Conservation (phyloP, 1,140 invertebrate species). For the Lineus longissimus region DNA sequence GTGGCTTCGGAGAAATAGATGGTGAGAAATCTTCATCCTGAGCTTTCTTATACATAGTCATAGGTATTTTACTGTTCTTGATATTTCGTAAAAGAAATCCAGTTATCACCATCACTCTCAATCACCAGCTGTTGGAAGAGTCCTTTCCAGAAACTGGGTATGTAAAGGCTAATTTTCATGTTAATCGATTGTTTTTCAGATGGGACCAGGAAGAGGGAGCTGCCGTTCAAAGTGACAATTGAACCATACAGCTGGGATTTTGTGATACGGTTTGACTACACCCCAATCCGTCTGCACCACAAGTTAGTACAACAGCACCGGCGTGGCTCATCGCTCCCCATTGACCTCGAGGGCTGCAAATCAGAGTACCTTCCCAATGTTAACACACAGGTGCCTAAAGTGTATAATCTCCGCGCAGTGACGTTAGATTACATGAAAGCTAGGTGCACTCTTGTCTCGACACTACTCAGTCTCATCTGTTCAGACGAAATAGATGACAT, state of each 20-base stretch:
- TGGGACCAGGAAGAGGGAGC: constrained; percentile 26
- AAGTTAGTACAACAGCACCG: too few species aligned
- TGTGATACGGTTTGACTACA: too few species aligned
- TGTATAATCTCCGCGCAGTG: constrained; percentile 14
- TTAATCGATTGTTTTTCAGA: constrained; percentile 25
- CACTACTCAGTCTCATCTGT: constrained; percentile 44
- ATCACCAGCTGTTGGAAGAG: too few species aligned
- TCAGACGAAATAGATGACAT: constrained; percentile 43
- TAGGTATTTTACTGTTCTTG: too few species aligned
- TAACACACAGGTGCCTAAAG: neutral
- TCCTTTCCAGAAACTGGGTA: too few species aligned
- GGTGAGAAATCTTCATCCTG: constrained; percentile 15
- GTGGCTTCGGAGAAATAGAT: constrained; percentile 30
- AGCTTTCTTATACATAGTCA: neutral
- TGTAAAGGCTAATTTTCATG: neutral
- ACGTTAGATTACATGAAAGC: constrained; percentile 46
- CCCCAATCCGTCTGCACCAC: too few species aligned
- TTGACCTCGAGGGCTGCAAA: too few species aligned
- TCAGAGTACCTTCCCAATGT: too few species aligned
- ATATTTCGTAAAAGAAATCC: neutral
- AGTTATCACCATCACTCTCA: neutral
- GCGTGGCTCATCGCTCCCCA: too few species aligned
- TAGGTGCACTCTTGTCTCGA: constrained; percentile 41
- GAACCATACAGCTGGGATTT: neutral
- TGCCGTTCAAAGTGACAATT: constrained; percentile 25